Evolutionary conservation across 1,140 invertebrate genomes (phyloP).

Genomic region (Philaenus spumarius): DNA sequence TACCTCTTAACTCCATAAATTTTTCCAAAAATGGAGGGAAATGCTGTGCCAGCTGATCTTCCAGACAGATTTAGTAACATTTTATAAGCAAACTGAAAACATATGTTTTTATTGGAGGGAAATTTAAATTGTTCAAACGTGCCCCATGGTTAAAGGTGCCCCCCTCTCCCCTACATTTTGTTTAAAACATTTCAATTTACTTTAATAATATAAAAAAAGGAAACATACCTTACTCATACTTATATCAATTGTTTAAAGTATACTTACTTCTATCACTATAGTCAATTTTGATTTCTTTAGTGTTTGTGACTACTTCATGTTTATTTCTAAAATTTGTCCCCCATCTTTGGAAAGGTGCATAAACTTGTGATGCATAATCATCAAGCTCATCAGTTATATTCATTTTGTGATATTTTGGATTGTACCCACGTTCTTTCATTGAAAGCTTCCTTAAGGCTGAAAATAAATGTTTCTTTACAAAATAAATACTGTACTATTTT

Average conservation of each 20-base stretch:
- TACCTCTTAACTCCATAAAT: not conserved
- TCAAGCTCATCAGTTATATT: conserved; percentile 29
- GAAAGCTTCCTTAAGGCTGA: conserved; percentile 2
- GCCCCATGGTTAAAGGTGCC: no score
- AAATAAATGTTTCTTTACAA: no score
- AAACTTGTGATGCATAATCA: not conserved
- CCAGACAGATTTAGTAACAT: not conserved
- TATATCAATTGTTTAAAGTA: no score
- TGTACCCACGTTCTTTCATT: conserved; percentile 5
- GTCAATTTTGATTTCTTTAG: not conserved
- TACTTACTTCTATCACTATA: not conserved
- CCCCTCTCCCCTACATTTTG: no score
- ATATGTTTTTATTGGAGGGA: no score
- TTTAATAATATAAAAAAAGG: no score
- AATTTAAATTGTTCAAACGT: no score
- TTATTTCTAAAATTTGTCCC: not conserved
- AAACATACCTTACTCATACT: no score
- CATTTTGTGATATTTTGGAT: conserved; percentile 19
- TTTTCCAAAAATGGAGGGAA: conserved; percentile 6
- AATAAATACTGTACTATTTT: no score
- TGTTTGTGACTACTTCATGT: not conserved
- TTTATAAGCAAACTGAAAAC: no score
- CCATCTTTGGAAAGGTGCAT: not conserved
- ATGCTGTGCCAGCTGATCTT: conserved; percentile 1
- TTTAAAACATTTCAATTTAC: no score